phyloP scores from a whole-genome alignment of 2,797 vertebrate genomes.

The Megalops cyprinoides region DNA sequence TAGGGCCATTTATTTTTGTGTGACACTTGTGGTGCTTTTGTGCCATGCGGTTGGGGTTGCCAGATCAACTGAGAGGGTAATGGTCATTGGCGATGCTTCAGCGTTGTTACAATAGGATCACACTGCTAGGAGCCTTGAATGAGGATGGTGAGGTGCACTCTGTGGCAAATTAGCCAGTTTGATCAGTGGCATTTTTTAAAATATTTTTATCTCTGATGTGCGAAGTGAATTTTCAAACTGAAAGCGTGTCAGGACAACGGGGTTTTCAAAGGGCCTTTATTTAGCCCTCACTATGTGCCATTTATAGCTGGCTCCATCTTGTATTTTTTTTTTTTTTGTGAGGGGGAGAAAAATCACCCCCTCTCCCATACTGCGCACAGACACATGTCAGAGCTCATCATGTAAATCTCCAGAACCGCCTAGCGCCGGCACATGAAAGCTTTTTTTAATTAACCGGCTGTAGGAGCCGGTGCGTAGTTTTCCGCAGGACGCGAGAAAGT shows the following conservation, averaged over 20 bases:
- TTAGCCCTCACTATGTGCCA: neutral
- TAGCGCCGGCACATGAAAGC: neutral
- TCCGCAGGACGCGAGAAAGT: neutral
- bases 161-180: neutral
- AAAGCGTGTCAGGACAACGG: neutral
- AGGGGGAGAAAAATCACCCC: neutral
- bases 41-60: neutral
- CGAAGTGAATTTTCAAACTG: neutral
- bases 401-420: neutral
- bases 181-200: neutral
- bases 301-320: neutral
- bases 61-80: neutral
- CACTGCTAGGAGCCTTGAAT: neutral
- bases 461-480: neutral
- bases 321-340: neutral
- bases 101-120: neutral
- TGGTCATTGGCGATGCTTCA: neutral
- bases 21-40: neutral
- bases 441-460: slow-evolving; percentile 17
- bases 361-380: neutral
- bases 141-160: neutral
- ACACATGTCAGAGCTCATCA: slow-evolving; percentile 22
- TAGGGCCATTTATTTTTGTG: neutral
- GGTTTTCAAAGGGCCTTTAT: neutral
- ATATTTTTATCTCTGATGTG: no score